Conservation (phyloP, 2,113 vertebrate genomes). For the Diadophis punctatus region DNA sequence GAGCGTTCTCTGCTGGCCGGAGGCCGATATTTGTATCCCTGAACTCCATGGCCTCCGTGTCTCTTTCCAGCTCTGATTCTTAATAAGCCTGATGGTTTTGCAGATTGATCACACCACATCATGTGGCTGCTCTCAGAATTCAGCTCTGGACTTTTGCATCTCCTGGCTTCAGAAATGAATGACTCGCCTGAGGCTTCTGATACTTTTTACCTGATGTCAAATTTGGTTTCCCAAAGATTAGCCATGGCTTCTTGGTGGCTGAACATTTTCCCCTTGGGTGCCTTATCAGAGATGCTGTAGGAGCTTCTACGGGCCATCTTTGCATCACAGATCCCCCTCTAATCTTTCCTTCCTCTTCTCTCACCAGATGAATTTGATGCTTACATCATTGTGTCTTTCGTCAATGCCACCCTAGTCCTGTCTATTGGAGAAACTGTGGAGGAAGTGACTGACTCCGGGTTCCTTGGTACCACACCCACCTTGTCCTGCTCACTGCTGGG, state of each 20-base stretch:
- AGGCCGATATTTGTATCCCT: background rate
- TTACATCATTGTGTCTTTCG: constrained; percentile 98
- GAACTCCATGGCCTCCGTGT: background rate
- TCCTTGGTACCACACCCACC: constrained; percentile 95
- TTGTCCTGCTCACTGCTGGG: constrained; percentile 95
- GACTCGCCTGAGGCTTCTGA: background rate
- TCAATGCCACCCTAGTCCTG: constrained; percentile 94
- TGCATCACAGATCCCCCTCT: background rate
- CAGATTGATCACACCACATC: background rate
- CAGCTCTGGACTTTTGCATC: background rate
- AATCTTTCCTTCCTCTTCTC: constrained; percentile 26
- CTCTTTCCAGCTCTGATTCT: background rate
- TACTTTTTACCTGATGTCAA: background rate
- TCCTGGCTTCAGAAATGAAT: background rate
- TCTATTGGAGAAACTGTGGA: constrained; percentile 98
- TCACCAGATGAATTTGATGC: constrained; percentile 93
- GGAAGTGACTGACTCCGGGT: constrained; percentile 97
- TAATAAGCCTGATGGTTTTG: background rate
- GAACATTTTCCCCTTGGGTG: background rate
- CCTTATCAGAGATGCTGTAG: constrained; percentile 32
- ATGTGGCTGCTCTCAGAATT: background rate
- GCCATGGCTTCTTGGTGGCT: background rate
- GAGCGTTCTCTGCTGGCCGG: background rate
- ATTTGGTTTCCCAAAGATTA: background rate
- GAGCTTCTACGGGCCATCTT: constrained; percentile 31